Evolutionary conservation across 2,888 invertebrate species (phyloP), one percentile per base, ranked within the genome.

Genomic region (Diarsia brunnea): DNA sequence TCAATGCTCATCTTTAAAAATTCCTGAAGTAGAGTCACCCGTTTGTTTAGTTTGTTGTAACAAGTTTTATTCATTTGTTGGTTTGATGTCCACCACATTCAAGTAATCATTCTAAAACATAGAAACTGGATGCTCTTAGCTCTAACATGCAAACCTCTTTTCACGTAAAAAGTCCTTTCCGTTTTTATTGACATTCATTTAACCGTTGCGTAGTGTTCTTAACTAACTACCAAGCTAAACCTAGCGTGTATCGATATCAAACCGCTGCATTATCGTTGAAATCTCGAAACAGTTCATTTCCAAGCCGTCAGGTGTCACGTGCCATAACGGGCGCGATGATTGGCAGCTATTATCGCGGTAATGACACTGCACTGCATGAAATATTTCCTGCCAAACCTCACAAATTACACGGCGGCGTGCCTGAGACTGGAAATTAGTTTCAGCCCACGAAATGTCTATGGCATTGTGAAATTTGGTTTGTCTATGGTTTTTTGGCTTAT

Each of bases 261-360:
- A 27, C 55, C 24, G 16, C 24, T 58, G 11, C 2, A 61, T 51
- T 45, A 53, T 75, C 51, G 65, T 65, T 49, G n/a, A 55, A 61
- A 78, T 38, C 60, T 43, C 47, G 4, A 2, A n/a, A 31, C 53
- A 61, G 65, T 64, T n/a, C 45, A 51, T 73, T 31, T 49, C 31
- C 5, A 38, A 31, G 49, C 43, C 58, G 31, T 38, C 67, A 24
- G 53, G 43, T 79, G 73, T 84, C 82, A 84, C 80, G 76, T 82
- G 70, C 47, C 11, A 14, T 73, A 79, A 84, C 73, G 72, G 79
- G 19, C 61, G n/a, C 47, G 47, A 10, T 76, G 84, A 83, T 83
- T 79, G 75, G 68, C 53, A 27, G n/a, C 43, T 51, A 69, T 83
- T 75, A 73, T 61, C 75, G 16, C 69, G 12, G 60, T 84, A 84